Percentiles rank a stretch among this genome's conserved stretches.
Evolutionary conservation across 2,113 vertebrate species (phyloP).

Genomic region (Mormoops blainvillei): DNA sequence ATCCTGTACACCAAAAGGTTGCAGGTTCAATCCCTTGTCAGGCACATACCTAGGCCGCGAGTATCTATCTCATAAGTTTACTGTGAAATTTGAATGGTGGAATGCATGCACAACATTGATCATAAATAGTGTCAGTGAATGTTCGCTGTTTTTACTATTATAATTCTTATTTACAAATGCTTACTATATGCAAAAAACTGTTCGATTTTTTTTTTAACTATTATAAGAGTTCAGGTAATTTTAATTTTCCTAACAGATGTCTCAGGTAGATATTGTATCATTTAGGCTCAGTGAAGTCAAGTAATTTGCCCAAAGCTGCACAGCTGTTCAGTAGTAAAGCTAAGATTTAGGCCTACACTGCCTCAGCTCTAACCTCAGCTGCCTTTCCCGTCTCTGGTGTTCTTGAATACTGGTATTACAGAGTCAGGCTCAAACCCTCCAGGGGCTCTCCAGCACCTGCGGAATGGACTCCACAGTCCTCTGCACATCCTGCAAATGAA

Average conservation of each 20-base stretch:
- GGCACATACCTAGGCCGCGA: too few species aligned
- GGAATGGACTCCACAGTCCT: accelerated
- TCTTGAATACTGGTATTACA: neutral
- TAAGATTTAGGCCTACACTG: neutral
- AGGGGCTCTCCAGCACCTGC: neutral
- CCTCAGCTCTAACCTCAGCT: neutral
- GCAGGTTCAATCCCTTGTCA: too few species aligned
- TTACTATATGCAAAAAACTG: neutral
- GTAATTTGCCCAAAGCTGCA: neutral
- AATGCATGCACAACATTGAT: neutral
- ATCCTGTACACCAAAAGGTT: too few species aligned
- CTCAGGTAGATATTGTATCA: neutral
- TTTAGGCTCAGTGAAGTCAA: neutral
- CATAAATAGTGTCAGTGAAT: neutral
- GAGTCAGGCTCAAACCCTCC: neutral
- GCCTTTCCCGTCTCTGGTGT: neutral
- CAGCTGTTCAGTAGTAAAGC: neutral
- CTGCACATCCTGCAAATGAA: neutral
- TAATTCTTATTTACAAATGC: neutral
- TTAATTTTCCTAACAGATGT: neutral
- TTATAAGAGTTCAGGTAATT: neutral
- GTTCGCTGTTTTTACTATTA: neutral
- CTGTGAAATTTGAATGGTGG: neutral
- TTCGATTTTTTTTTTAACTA: neutral
- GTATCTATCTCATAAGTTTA: too few species aligned